Evolutionary conservation across 53 echinoderm and acorn worm genomes (phyloP), one percentile per base, ranked within the genome.

Genomic region (Paracentrotus lividus): DNA sequence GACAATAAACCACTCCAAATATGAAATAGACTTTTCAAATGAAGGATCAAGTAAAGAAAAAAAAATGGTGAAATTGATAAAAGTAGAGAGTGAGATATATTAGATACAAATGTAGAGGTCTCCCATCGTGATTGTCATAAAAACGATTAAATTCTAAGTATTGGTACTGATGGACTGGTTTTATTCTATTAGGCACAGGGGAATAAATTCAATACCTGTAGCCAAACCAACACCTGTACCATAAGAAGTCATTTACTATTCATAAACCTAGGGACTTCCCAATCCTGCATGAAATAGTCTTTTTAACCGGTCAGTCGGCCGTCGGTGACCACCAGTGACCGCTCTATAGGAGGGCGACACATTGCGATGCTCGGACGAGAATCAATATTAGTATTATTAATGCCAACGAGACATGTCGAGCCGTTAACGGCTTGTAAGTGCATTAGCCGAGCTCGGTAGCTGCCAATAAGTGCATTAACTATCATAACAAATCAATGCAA

Each of bases 251-350:
- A 72, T 72, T 72, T 72, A 72, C 38, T 38, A 72, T 72, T 72
- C 72, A 72, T 72, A 72, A 72, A 40, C 81, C 44, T 27, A 27
- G 81, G 27, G 45, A 24, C 45, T 24, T 10, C 26, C 81, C 81
- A 47, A 10, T 47, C 81, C 26, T 9, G 81, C 81, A 44, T 81
- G 44, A 81, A 81, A 81, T 81, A 26, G 47, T 81, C 81, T 27
- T 26, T 47, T 81, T 81, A 45, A 81, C n/a, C 81, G 81, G 33
- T 81, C 81, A 81, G 81, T 81, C 26, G 81, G 81, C 47, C 81
- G 47, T 81, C 26, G 47, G 3, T 81, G 81, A 81, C 81, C 81
- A 47, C 81, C n/a, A 47, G 42, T 81, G 81, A 49, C 81, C 47
- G 81, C 33, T 81, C n/a, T n/a, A n/a, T n/a, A 26, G 29, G 18